These are phyloP conservation scores for Perodicticus potto DNA, from an alignment of 2,797 vertebrate genomes.

Conservation along the genomic window DNA sequence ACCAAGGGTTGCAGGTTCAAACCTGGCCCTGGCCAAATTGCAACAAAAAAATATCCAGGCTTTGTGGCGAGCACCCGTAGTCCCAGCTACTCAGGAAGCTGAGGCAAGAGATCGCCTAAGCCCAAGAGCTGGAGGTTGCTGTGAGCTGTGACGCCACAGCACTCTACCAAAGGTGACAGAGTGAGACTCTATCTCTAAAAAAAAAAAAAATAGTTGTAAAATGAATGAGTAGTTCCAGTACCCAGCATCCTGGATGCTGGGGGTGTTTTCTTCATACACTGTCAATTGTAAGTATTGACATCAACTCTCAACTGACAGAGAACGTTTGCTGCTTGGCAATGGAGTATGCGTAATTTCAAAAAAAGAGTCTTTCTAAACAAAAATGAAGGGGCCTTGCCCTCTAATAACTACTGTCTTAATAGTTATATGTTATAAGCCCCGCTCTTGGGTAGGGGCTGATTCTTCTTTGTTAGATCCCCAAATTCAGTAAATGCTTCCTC, in stretches of 20 bases:
- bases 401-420: background rate
- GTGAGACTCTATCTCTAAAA: too few species aligned
- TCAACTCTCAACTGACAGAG: background rate
- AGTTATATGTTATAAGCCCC: too few species aligned
- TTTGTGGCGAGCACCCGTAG: too few species aligned
- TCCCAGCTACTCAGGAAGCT: too few species aligned
- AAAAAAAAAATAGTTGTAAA: background rate
- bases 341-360: background rate
- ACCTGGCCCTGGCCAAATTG: too few species aligned
- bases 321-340: background rate
- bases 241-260: background rate
- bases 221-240: background rate
- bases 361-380: conserved; percentile 8
- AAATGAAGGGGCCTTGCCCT: background rate
- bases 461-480: background rate
- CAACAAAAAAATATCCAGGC: too few species aligned
- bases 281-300: background rate
- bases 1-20: too few species aligned
- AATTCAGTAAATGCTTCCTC: background rate
- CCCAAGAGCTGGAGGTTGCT: too few species aligned
- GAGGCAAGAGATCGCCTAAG: too few species aligned
- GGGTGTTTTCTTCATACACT: background rate
- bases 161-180: too few species aligned
- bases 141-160: too few species aligned
- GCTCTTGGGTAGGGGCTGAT: background rate